Base-by-base conservation (phyloP, 2,797 vertebrate species). In the Centropyge bicolor region DNA sequence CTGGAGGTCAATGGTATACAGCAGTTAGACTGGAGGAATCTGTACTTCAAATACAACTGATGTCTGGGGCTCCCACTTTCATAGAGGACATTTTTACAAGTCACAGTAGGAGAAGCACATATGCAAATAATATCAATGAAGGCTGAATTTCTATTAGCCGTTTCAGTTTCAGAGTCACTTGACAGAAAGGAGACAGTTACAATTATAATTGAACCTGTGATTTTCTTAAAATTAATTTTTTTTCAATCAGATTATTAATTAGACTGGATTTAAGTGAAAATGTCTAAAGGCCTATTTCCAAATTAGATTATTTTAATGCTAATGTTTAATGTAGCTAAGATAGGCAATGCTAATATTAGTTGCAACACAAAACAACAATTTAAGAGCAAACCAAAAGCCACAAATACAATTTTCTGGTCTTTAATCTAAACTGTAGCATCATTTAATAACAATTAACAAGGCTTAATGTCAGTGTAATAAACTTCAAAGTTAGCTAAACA, bases 1-100 rank as follows among this genome's bases (percentile, higher is more conserved):
- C 80, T 82, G 76, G 31, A 84, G 27, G 52, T 76, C 52, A 73
- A 76, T 81, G 71, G 75, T 86, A 82, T 24, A n/a, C 14, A 45
- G 2, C 9, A 9, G 19, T 38, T 60, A 54, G 10, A 46, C 11
- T 46, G n/a, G 3, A 46, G 3, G 7, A 13, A 49, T 56, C 16
- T 46, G 4, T 9, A 43, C 2, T 45, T 17, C 8, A 17, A 65
- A 56, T 5, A 36, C 2, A 60, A 43, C 36, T 59, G 0, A 27
- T 38, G 22, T 27, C 1, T 45, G 5, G 14, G 45, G 5, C 8
- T 38, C 7, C n/a, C 1, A n/a, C 19, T 59, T 22, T 17, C 12
- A 45, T 1, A 35, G 0, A 48, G 36, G 16, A 40, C 1, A 55
- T 54, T 27, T 6, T 19, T 5, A 43, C 14, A 14, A 3, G 7